A percentile compares a stretch with the other conserved stretches of the same genome.
Conservation (phyloP, 2,888 invertebrate genomes). For the Heliothis peltigera region DNA sequence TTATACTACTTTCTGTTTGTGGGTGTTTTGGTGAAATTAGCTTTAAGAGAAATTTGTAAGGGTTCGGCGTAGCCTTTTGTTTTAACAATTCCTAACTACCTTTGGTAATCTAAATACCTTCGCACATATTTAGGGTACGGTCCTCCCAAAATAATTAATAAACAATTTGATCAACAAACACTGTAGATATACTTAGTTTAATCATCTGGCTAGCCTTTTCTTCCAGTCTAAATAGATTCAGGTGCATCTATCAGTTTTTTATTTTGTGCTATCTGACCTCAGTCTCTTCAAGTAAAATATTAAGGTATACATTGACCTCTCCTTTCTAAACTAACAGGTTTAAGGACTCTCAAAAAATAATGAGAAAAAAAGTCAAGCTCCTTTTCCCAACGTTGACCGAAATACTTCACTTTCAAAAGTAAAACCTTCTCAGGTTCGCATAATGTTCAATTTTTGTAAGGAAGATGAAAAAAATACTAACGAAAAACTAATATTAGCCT, state of each 20-base stretch:
- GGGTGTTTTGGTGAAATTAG: conserved; percentile 44
- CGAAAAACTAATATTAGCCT: no score
- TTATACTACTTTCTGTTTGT: conserved; percentile 49
- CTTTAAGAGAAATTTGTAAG: conserved; percentile 47
- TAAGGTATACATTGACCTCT: neutral
- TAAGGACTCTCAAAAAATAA: conserved; percentile 5
- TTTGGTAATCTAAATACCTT: conserved; percentile 1
- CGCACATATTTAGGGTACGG: neutral
- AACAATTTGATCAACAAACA: neutral
- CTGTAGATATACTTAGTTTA: neutral
- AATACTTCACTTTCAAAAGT: no score
- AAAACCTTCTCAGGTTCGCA: no score
- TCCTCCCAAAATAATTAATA: neutral
- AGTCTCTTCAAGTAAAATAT: no score
- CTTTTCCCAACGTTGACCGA: neutral
- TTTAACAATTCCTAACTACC: conserved; percentile 2
- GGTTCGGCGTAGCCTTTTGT: conserved; percentile 9
- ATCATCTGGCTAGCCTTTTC: no score
- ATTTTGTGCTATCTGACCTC: no score
- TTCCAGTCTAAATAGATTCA: no score
- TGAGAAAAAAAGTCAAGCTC: neutral
- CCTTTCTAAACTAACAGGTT: neutral
- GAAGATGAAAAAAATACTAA: no score
- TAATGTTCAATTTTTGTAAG: no score
- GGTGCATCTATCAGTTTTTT: no score